Evolutionary conservation across 2,888 invertebrate species (phyloP).

Genomic region (Liodrosophila aerea): DNA sequence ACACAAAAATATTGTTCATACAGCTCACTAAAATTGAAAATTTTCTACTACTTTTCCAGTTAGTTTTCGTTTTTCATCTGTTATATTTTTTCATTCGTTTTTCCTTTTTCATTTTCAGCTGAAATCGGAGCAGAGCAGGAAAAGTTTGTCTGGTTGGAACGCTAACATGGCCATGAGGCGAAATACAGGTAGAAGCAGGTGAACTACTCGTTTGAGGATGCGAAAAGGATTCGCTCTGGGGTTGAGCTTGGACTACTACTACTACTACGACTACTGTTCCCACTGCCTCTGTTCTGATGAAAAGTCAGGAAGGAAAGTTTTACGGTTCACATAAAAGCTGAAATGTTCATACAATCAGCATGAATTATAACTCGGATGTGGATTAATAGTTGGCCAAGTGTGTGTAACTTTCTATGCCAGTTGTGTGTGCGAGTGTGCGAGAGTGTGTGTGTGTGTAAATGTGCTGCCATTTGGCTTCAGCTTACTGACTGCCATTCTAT

Average conservation of each 20-base stretch:
- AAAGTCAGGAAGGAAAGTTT: conserved; percentile 77
- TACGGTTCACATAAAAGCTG: conserved; percentile 78
- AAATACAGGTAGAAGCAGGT: too few species aligned
- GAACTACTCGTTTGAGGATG: neutral
- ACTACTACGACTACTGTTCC: conserved; percentile 11
- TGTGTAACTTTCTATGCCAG: conserved; percentile 8
- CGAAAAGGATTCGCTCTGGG: conserved; percentile 16
- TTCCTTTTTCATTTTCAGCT: conserved; percentile 4
- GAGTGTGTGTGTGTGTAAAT: conserved; percentile 3
- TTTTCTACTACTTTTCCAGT: conserved; percentile 44
- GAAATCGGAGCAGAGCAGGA: conserved; percentile 53
- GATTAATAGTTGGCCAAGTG: conserved; percentile 71
- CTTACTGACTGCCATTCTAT: conserved; percentile 34
- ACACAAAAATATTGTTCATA: conserved; percentile 57
- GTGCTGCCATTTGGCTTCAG: conserved; percentile 26
- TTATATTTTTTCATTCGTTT: too few species aligned
- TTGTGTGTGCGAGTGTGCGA: conserved; percentile 19
- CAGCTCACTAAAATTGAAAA: conserved; percentile 57
- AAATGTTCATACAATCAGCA: conserved; percentile 78
- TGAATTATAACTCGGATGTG: conserved; percentile 78
- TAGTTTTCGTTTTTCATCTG: conserved; percentile 8
- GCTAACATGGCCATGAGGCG: neutral
- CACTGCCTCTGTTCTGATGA: conserved; percentile 66
- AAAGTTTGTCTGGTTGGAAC: conserved; percentile 56
- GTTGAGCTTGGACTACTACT: neutral